Evolutionary conservation across 2,888 invertebrate species (phyloP).

Genomic region (Eristalis arbustorum): DNA sequence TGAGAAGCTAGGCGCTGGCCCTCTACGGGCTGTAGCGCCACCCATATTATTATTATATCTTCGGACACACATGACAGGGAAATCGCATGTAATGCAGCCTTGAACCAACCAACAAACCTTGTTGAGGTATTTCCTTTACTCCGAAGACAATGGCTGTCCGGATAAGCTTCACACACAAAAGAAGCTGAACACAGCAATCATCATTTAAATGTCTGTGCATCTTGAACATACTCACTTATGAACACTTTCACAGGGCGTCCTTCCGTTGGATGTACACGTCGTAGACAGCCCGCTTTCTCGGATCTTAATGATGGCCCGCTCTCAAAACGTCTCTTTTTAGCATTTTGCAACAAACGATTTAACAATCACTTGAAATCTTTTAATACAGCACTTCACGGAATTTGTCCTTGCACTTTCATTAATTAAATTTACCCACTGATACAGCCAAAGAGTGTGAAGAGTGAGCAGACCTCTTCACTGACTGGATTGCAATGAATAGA

Average conservation of each 20-base stretch:
- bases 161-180: too few relatives aligned
- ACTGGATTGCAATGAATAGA: background rate
- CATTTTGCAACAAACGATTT: background rate
- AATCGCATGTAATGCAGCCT: too few relatives aligned
- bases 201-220: too few relatives aligned
- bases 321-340: background rate
- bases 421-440: slow-evolving; percentile 2
- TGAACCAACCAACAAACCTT: too few relatives aligned
- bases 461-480: background rate
- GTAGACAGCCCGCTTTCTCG: background rate
- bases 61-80: too few relatives aligned
- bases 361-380: background rate
- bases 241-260: background rate
- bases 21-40: too few relatives aligned
- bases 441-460: background rate
- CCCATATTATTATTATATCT: too few relatives aligned
- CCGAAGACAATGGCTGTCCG: too few relatives aligned
- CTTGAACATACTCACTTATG: background rate
- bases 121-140: too few relatives aligned
- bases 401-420: background rate
- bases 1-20: too few relatives aligned
- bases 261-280: background rate
- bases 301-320: background rate
- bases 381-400: background rate
- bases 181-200: too few relatives aligned